Base-by-base conservation (phyloP, 92 coral and sea anemone species). In the Pocillopora grandis region DNA sequence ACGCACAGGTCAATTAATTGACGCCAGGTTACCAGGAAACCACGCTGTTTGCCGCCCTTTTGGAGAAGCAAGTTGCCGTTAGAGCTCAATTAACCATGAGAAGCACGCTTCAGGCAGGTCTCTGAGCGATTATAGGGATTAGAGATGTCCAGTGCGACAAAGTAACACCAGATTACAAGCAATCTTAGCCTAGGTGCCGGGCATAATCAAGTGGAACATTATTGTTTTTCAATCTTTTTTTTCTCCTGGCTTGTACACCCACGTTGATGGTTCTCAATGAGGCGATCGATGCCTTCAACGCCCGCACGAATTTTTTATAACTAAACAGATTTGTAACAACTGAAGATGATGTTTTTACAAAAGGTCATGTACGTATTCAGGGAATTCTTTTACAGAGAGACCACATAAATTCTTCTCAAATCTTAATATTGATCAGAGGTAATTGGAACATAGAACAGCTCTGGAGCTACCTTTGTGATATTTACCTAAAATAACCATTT, bases 31-130 rank as follows among this genome's bases (percentile, higher is more conserved):
- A 42, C 52, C 63, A 33, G 21, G 35, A 36, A 56, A 71, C 17
- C 62, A 11, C 78, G 78, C 42, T 21, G 78, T 55, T 75, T 57
- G 10, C 62, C n/a, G 78, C 78, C 78, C 23, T 56, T 2, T 55
- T 73, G n/a, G 27, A 8, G 23, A 21, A 75, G 65, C 79, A 58
- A 66, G 52, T 42, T 57, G 16, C 37, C 49, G 4, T 75, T 17
- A 58, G 8, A 12, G 48, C 55, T 62, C 12, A 3, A 56, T 57
- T 11, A 52, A n/a, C 27, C 31, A 19, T 23, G 27, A 31, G 27
- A 27, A 52, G 57, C 71, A 64, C 59, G 35, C 60, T 12, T 49
- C 6, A 15, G 42, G 20, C 71, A 37, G 20, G 82, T 52, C 57
- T 63, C 27, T 49, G 72, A 60, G 19, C 23, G 9, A 9, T 35